Conservation (phyloP, 1,140 invertebrate genomes). For the Solenopsis fugax region DNA sequence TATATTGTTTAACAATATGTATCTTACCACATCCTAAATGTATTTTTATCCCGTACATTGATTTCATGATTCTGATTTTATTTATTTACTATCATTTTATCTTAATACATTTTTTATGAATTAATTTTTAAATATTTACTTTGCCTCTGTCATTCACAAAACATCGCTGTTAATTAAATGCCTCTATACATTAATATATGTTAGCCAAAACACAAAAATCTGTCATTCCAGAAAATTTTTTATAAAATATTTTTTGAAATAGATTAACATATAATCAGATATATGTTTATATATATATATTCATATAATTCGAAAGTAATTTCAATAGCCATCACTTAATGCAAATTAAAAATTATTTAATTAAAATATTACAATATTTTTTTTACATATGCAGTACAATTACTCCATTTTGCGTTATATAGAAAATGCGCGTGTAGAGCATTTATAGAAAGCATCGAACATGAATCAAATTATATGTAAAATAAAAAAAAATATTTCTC, state of each 20-base stretch:
- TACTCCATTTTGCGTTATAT: neutral
- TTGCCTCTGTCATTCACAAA: neutral
- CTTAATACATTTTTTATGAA: constrained; percentile 11
- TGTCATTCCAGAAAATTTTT: neutral
- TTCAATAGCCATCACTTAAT: constrained; percentile 22
- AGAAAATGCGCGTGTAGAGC: neutral
- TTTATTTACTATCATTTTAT: neutral
- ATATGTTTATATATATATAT: neutral
- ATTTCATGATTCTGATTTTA: constrained; percentile 6
- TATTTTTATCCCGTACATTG: constrained; percentile 3
- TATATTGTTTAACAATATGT: constrained; percentile 45
- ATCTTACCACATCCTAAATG: constrained; percentile 19
- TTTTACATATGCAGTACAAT: constrained; percentile 5
- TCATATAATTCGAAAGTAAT: neutral
- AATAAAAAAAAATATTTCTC: constrained; percentile 15
- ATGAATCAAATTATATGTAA: constrained; percentile 2
- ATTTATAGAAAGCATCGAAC: neutral
- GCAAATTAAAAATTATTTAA: neutral
- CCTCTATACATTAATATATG: neutral
- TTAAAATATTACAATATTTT: neutral
- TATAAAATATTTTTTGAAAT: neutral
- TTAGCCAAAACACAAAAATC: neutral
- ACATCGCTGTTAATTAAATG: neutral
- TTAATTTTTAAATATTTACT: neutral
- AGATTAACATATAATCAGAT: neutral